Conservation (phyloP, 1,140 invertebrate species). For the Whitmania pigra region DNA sequence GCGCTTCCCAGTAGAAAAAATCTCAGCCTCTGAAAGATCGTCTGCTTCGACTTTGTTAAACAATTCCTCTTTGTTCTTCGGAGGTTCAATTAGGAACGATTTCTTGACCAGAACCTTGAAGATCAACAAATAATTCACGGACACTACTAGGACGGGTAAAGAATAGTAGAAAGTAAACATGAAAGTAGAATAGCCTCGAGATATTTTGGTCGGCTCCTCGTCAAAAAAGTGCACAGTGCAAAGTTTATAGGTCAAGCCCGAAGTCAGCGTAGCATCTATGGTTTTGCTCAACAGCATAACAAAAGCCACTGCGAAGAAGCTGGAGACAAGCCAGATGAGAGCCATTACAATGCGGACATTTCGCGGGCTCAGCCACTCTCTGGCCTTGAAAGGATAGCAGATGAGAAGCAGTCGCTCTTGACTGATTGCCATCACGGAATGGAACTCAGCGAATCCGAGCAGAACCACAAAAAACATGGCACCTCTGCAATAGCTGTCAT, state of each 20-base stretch:
- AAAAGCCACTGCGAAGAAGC: slow-evolving; percentile 11
- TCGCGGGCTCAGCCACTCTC: not conserved
- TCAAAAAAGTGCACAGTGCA: not conserved
- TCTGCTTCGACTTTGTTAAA: no score
- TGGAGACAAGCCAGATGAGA: slow-evolving; percentile 13
- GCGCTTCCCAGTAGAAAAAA: not conserved
- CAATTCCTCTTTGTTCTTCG: no score
- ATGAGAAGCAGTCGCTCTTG: slow-evolving; percentile 23
- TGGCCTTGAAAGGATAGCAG: slow-evolving; percentile 21
- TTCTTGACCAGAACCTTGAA: slow-evolving; percentile 12
- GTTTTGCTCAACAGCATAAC: not conserved
- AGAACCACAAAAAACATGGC: not conserved
- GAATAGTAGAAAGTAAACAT: slow-evolving; percentile 21
- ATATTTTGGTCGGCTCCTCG: not conserved
- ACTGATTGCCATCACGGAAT: slow-evolving; percentile 21
- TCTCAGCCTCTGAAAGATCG: no score
- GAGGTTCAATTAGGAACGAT: not conserved
- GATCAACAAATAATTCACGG: slow-evolving; percentile 5
- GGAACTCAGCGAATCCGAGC: slow-evolving; percentile 19
- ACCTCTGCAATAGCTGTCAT: not conserved
- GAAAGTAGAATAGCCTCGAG: not conserved
- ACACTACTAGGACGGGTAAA: slow-evolving; percentile 8
- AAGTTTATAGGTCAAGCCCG: not conserved
- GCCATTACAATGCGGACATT: not conserved
- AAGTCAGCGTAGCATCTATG: not conserved